Evolutionary conservation across 2,888 invertebrate genomes (phyloP).

Genomic region (Brassicogethes aeneus): DNA sequence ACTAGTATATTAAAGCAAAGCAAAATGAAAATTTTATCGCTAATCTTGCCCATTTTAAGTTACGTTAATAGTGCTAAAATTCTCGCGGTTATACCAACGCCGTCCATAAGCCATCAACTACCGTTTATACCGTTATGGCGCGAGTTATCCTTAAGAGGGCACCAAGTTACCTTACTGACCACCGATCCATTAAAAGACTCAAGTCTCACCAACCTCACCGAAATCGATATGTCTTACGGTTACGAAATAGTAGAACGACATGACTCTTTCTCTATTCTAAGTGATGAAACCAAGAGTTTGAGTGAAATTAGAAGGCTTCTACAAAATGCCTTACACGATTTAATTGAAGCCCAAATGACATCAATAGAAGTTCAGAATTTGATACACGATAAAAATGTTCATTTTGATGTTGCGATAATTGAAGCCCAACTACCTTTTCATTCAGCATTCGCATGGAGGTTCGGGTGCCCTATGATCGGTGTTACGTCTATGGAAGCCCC

Average conservation of each 20-base stretch:
- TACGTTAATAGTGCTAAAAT: slow-evolving; percentile 21
- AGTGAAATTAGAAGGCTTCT: too few species aligned
- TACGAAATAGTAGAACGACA: slow-evolving; percentile 24
- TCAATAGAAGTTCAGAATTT: slow-evolving; percentile 28
- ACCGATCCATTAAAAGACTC: slow-evolving; percentile 36
- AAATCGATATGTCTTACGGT: slow-evolving; percentile 36
- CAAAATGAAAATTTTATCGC: neutral
- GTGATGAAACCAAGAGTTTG: slow-evolving; percentile 16
- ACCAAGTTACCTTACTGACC: slow-evolving; percentile 42
- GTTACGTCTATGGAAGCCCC: slow-evolving; percentile 21
- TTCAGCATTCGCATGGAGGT: slow-evolving; percentile 20
- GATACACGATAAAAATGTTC: slow-evolving; percentile 24
- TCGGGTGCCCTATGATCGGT: slow-evolving; percentile 27
- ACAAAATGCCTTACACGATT: too few species aligned
- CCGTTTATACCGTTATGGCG: slow-evolving; percentile 40
- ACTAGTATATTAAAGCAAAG: too few species aligned
- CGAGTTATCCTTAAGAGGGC: slow-evolving; percentile 41
- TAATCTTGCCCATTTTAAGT: too few species aligned
- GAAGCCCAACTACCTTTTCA: slow-evolving; percentile 22
- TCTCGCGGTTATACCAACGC: slow-evolving; percentile 20
- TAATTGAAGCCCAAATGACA: slow-evolving; percentile 14
- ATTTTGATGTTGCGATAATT: slow-evolving; percentile 29
- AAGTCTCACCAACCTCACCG: slow-evolving; percentile 33
- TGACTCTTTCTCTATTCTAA: slow-evolving; percentile 11
- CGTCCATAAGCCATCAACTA: slow-evolving; percentile 41